A percentile compares a stretch with the other conserved stretches of the same genome.
Conservation (phyloP, 2,113 vertebrate species). For the Bolborhynchus lineola region DNA sequence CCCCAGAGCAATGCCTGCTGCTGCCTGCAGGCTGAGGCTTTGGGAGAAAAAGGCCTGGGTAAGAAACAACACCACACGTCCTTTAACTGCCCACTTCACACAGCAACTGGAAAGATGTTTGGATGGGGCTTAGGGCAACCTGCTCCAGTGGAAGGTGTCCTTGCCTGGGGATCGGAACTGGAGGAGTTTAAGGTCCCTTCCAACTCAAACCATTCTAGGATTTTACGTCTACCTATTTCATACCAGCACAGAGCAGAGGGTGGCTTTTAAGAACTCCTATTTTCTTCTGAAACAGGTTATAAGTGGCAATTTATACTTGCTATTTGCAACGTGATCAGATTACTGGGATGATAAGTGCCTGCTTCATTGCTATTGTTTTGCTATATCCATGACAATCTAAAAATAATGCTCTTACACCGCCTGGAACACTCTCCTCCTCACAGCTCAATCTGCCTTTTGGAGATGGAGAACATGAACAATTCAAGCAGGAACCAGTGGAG, state of each 20-base stretch:
- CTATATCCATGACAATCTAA: not conserved
- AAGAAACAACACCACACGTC: not conserved
- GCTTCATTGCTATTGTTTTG: not conserved
- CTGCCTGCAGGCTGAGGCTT: not conserved
- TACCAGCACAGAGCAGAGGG: not conserved
- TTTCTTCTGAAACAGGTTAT: not conserved
- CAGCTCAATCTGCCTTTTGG: not conserved
- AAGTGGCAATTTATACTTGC: not conserved
- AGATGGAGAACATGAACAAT: not conserved
- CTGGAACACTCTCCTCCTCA: not conserved
- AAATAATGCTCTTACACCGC: not conserved
- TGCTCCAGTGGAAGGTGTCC: not conserved
- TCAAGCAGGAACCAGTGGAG: rapidly evolving
- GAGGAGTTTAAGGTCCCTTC: not conserved
- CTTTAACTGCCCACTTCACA: not conserved
- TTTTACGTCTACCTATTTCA: not conserved
- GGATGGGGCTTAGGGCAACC: not conserved
- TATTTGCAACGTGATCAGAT: not conserved
- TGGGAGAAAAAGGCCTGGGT: not conserved
- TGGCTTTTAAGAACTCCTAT: not conserved
- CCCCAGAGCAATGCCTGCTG: not conserved
- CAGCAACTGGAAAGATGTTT: no score
- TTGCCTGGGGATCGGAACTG: not conserved
- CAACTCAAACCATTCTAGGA: not conserved
- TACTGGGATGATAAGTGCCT: not conserved